Conservation (phyloP, 1,140 invertebrate genomes). For the Cepaea nemoralis region DNA sequence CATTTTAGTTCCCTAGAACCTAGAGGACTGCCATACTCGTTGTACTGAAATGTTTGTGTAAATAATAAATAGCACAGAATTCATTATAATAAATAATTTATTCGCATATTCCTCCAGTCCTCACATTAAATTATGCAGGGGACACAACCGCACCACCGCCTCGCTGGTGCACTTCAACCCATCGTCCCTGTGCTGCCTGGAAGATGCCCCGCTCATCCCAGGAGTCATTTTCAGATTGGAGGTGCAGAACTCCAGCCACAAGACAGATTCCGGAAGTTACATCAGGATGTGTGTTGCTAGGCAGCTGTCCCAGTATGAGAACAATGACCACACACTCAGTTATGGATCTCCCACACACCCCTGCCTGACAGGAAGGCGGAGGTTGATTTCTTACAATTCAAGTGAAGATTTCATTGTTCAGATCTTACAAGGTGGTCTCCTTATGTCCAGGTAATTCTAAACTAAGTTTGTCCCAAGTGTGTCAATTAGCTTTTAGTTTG, state of each 20-base stretch:
- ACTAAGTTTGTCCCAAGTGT: background rate
- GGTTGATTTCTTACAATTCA: background rate
- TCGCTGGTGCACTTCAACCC: constrained; percentile 6
- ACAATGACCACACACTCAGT: background rate
- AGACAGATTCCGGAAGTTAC: constrained; percentile 11
- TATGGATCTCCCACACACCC: background rate
- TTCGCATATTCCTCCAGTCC: background rate
- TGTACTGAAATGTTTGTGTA: too few relatives aligned
- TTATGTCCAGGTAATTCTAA: background rate
- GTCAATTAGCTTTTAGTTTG: background rate
- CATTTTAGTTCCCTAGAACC: too few relatives aligned
- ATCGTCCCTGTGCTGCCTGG: background rate
- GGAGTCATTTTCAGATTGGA: background rate
- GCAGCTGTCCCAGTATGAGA: background rate
- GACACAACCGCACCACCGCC: background rate
- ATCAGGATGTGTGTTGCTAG: background rate
- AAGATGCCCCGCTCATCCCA: background rate
- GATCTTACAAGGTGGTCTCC: background rate
- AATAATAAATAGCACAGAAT: too few relatives aligned
- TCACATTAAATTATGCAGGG: background rate
- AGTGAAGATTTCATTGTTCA: background rate
- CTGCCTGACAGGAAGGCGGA: background rate
- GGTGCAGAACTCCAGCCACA: background rate
- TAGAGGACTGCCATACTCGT: too few relatives aligned
- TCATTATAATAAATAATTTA: too few relatives aligned